Evolutionary conservation across 2,113 vertebrate species (phyloP).

Genomic region (Thamnaconus septentrionalis): DNA sequence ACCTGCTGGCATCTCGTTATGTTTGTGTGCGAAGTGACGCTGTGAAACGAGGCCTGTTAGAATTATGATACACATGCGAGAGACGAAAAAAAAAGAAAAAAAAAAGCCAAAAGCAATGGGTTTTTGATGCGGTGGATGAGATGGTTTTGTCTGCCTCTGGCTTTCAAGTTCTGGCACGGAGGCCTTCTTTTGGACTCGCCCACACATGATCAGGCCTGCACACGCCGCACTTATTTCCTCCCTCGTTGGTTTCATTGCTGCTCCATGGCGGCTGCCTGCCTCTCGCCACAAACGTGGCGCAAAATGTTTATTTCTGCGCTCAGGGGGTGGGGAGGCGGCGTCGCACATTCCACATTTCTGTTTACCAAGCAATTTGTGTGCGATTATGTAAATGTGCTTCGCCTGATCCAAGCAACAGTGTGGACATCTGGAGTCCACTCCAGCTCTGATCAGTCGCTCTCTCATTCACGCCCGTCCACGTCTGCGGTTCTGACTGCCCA

Average conservation of each 20-base stretch:
- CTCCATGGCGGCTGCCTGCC: constrained; percentile 19
- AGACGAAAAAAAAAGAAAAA: not conserved
- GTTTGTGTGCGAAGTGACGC: no score
- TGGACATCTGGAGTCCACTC: constrained; percentile 56
- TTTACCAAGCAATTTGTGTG: constrained; percentile 62
- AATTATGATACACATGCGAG: no score
- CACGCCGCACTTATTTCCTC: constrained; percentile 24
- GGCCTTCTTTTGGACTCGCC: constrained; percentile 28
- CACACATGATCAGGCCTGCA: constrained; percentile 35
- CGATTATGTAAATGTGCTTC: constrained; percentile 68
- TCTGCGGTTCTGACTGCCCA: constrained; percentile 38
- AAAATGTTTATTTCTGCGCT: constrained; percentile 29
- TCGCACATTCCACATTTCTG: constrained; percentile 17
- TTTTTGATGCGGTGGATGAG: constrained; percentile 23
- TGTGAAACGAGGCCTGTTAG: no score
- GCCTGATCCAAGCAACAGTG: constrained; percentile 39
- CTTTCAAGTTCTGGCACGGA: constrained; percentile 39
- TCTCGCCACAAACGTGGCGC: constrained; percentile 17
- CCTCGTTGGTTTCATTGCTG: constrained; percentile 10
- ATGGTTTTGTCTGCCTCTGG: constrained; percentile 27
- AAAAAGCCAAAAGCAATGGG: constrained; percentile 11
- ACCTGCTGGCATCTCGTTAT: no score
- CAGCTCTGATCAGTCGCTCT: constrained; percentile 40
- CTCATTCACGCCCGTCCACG: constrained; percentile 9
- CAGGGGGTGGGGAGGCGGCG: not conserved